phyloP scores from a whole-genome alignment of 64 coral and sea anemone species.

The Stichodactyla helianthus region DNA sequence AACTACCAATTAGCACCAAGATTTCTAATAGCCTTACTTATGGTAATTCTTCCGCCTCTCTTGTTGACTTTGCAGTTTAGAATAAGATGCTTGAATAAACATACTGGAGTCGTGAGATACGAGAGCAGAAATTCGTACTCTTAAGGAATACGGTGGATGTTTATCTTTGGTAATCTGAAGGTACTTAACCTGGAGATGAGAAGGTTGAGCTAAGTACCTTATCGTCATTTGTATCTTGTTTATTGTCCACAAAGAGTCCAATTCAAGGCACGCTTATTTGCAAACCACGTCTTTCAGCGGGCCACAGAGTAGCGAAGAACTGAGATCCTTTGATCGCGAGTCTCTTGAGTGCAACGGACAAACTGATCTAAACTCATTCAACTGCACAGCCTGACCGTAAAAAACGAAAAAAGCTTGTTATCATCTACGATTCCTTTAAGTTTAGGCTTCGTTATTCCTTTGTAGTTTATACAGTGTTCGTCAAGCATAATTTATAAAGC shows the following conservation, averaged over 20 bases:
- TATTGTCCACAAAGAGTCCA: neutral
- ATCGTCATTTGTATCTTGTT: neutral
- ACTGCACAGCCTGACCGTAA: too few relatives aligned
- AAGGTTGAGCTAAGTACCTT: constrained; percentile 5
- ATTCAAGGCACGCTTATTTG: neutral
- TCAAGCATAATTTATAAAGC: too few relatives aligned
- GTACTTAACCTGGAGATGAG: constrained; percentile 4
- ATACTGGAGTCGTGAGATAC: neutral
- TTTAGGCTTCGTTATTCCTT: too few relatives aligned
- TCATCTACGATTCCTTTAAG: too few relatives aligned
- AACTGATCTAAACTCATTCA: too few relatives aligned
- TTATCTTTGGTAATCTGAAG: neutral
- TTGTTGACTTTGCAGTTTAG: constrained; percentile 6
- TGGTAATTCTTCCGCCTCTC: constrained; percentile 10
- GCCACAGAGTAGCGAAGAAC: neutral
- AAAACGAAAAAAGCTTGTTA: too few relatives aligned
- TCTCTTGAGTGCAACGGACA: neutral
- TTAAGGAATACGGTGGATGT: neutral
- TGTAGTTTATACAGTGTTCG: too few relatives aligned
- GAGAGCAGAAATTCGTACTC: neutral
- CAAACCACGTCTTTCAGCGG: neutral
- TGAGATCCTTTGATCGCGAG: neutral
- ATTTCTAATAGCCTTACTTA: constrained; percentile 2
- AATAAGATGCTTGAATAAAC: constrained; percentile 17
- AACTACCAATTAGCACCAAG: neutral